Percentiles rank a stretch among this genome's conserved stretches.
Conservation (phyloP, 2,888 invertebrate species). For the Phasia obesa region DNA sequence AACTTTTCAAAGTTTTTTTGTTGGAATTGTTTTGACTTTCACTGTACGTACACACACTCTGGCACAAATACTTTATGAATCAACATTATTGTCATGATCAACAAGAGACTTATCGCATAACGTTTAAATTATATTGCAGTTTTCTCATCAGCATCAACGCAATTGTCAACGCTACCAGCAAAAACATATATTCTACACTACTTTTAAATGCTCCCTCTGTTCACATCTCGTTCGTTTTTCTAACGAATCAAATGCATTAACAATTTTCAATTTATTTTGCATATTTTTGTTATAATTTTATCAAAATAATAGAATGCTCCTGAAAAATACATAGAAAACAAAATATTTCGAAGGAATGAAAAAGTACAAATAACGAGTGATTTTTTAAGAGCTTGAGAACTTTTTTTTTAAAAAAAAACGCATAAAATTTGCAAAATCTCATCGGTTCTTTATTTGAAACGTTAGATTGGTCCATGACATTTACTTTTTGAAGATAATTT, state of each 20-base stretch:
- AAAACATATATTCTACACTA: neutral
- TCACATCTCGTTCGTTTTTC: neutral
- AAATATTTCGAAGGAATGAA: neutral
- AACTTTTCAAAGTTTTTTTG: neutral
- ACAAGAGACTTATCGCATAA: slow-evolving; percentile 39
- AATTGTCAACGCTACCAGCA: neutral
- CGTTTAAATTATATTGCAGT: slow-evolving; percentile 24
- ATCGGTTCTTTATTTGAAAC: no score
- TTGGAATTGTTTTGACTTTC: neutral
- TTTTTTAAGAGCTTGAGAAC: no score
- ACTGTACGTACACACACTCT: neutral
- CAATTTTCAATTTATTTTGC: slow-evolving; percentile 54
- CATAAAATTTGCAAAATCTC: no score
- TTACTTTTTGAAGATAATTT: no score
- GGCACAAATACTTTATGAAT: slow-evolving; percentile 22
- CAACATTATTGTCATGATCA: slow-evolving; percentile 42
- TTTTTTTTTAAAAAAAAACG: no score
- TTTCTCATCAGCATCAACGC: slow-evolving; percentile 1
- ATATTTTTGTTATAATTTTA: slow-evolving; percentile 41
- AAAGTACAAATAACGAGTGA: slow-evolving; percentile 47
- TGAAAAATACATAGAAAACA: neutral
- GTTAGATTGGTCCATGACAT: no score
- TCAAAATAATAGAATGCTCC: slow-evolving; percentile 22
- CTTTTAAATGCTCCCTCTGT: slow-evolving; percentile 5
- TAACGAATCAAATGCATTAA: slow-evolving; percentile 44